A percentile compares a stretch with the other conserved stretches of the same genome.
These are phyloP conservation scores for Noctua comes DNA, from an alignment of 2,888 invertebrate species.

Conservation along the genomic window DNA sequence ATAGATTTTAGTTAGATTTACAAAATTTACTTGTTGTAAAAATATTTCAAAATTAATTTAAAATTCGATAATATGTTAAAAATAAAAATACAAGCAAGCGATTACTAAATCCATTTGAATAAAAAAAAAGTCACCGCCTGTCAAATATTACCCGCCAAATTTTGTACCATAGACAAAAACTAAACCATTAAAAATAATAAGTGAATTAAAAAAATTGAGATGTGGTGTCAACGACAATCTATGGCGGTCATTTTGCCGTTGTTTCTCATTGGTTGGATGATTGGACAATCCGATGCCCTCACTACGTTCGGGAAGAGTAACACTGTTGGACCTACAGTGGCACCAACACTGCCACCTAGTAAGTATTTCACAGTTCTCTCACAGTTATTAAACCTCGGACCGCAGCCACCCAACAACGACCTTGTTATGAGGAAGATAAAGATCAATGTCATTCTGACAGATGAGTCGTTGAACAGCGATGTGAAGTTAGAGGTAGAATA, in stretches of 20 bases:
- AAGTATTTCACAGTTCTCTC: constrained; percentile 69
- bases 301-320: constrained; percentile 93
- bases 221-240: constrained; percentile 85
- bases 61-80: not conserved
- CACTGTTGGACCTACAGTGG: constrained; percentile 90
- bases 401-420: not conserved
- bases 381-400: not conserved
- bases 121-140: not conserved
- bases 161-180: constrained; percentile 22
- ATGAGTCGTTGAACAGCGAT: not conserved
- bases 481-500: not conserved
- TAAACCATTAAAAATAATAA: constrained; percentile 11
- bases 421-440: not conserved
- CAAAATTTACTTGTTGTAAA: constrained; percentile 20
- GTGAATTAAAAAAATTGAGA: constrained; percentile 70
- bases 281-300: constrained; percentile 91
- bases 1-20: constrained; percentile 2
- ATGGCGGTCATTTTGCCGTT: constrained; percentile 82
- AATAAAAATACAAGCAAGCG: not conserved
- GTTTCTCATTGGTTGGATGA: constrained; percentile 83
- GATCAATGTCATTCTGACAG: not conserved
- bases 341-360: constrained; percentile 91
- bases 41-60: not conserved
- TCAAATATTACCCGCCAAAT: not conserved
- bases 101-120: not conserved